phyloP scores from a whole-genome alignment of 1,140 invertebrate genomes.

The Sinella curviseta region DNA sequence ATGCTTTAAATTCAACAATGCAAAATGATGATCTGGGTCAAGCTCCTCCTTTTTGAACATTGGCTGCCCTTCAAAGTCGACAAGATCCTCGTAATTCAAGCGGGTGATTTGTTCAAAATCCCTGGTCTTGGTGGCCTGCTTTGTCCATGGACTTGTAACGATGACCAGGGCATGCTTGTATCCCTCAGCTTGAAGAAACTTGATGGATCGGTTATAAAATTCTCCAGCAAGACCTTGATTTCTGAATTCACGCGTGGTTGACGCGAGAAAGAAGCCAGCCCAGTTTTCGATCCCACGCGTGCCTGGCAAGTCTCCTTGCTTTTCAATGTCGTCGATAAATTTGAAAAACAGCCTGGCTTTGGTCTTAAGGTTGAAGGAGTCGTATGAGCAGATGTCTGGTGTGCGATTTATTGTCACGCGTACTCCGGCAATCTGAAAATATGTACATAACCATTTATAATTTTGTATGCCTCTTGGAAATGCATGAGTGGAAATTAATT shows the following conservation, averaged over 20 bases:
- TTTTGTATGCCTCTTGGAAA: background rate
- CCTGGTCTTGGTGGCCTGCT: background rate
- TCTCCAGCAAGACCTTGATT: background rate
- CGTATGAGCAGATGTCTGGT: background rate
- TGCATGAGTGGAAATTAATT: background rate
- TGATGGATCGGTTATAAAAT: background rate
- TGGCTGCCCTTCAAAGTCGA: conserved; percentile 27
- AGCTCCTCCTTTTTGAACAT: conserved; percentile 11
- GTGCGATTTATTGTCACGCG: background rate
- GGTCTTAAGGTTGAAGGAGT: background rate
- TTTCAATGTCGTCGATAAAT: conserved; percentile 25
- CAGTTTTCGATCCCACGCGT: conserved; percentile 13
- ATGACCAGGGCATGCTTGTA: conserved; percentile 2
- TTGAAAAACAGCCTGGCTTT: conserved; percentile 22
- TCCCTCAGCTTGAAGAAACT: conserved; percentile 2
- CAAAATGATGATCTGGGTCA: conserved; percentile 26
- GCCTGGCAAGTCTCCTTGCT: background rate
- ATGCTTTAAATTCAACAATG: background rate
- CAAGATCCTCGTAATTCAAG: conserved; percentile 25
- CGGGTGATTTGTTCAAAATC: conserved; percentile 14
- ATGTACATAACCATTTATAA: background rate
- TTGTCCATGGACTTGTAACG: conserved; percentile 5
- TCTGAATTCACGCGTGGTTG: background rate
- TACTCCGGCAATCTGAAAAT: background rate
- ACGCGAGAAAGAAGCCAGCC: background rate